Conservation (phyloP, 2,797 vertebrate species). For the Parotocinclus haroldoi region DNA sequence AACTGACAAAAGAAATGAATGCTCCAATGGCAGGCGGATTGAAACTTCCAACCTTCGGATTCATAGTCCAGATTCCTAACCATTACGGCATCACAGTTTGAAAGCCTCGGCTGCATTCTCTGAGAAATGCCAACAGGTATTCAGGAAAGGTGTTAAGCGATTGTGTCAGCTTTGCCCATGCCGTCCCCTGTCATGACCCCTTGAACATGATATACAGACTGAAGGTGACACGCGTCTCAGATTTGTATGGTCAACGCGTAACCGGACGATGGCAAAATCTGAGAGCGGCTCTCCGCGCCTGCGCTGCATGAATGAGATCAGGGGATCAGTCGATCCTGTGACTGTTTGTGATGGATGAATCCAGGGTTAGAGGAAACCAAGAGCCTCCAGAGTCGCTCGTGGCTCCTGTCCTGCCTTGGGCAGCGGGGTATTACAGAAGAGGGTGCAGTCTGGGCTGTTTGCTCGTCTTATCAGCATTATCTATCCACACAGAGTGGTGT, state of each 20-base stretch:
- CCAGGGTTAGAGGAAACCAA: constrained; percentile 7
- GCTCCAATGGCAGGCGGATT: too few relatives aligned
- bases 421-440: not conserved
- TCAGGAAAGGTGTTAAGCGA: too few relatives aligned
- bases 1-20: too few relatives aligned
- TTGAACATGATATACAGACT: too few relatives aligned
- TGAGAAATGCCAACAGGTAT: too few relatives aligned
- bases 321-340: constrained; percentile 3
- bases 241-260: constrained; percentile 64
- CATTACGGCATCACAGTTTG: too few relatives aligned
- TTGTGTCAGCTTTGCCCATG: too few relatives aligned
- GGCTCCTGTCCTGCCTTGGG: not conserved
- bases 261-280: constrained; percentile 58
- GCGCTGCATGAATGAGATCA: constrained; percentile 16
- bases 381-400: not conserved
- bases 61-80: too few relatives aligned
- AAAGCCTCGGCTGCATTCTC: too few relatives aligned
- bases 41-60: too few relatives aligned
- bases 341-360: constrained; percentile 35
- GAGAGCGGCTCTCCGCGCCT: constrained; percentile 43
- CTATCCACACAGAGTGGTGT: constrained; percentile 72
- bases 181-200: too few relatives aligned
- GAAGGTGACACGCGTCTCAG: too few relatives aligned
- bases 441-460: not conserved
- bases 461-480: not conserved